Evolutionary conservation across 1,140 invertebrate species (phyloP).

Genomic region (Sycophaga agraensis): DNA sequence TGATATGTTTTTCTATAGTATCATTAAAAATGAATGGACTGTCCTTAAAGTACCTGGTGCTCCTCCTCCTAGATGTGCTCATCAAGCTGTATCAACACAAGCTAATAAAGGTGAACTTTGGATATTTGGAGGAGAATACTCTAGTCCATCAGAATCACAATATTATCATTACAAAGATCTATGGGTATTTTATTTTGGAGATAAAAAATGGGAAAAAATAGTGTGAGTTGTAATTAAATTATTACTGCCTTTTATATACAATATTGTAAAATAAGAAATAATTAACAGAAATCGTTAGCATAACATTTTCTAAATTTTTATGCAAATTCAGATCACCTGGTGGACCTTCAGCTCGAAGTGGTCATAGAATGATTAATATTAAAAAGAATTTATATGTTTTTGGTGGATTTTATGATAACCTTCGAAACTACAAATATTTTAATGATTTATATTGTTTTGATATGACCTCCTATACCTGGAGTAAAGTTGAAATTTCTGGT

Average conservation of each 20-base stretch:
- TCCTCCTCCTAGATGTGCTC: constrained; percentile 83
- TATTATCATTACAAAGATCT: constrained; percentile 94
- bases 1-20: constrained; percentile 83
- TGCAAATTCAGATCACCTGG: constrained; percentile 65
- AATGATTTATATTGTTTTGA: constrained; percentile 87
- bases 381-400: constrained; percentile 84
- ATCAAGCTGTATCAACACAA: constrained; percentile 77
- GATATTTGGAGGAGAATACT: constrained; percentile 92
- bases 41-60: constrained; percentile 75
- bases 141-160: constrained; percentile 84
- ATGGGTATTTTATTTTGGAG: constrained; percentile 79
- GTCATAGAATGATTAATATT: constrained; percentile 82
- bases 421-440: constrained; percentile 84
- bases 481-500: constrained; percentile 70
- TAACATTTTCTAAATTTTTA: constrained; percentile 33
- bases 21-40: constrained; percentile 78
- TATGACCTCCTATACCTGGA: constrained; percentile 79
- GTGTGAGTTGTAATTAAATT: too few species aligned
- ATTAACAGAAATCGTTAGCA: too few species aligned
- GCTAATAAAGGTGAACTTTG: constrained; percentile 76
- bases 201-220: constrained; percentile 88
- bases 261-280: too few species aligned
- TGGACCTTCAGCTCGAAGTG: constrained; percentile 83
- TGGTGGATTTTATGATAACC: constrained; percentile 90
- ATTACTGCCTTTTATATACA: too few species aligned